phyloP scores from a whole-genome alignment of 2,797 vertebrate species.

The Eospalax fontanierii region DNA sequence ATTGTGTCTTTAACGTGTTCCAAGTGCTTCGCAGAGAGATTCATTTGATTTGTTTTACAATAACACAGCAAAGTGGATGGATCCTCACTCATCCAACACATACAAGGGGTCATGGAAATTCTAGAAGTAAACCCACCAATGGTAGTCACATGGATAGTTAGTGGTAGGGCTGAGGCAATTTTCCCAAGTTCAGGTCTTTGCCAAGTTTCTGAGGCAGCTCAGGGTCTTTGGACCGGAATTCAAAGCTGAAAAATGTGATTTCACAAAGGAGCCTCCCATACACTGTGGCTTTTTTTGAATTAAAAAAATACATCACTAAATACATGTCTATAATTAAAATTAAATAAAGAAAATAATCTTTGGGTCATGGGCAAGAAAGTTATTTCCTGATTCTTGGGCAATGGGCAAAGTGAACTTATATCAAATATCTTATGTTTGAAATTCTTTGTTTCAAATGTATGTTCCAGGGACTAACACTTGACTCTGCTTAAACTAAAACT shows the following conservation, averaged over 20 bases:
- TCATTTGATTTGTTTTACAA: neutral
- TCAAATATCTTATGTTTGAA: neutral
- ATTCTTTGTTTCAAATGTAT: neutral
- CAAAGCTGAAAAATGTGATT: constrained; percentile 17
- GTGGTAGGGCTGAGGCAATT: neutral
- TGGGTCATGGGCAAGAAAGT: neutral
- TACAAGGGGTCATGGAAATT: neutral
- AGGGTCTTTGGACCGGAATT: neutral
- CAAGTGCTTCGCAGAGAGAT: neutral
- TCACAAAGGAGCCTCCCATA: neutral
- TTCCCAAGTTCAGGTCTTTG: neutral
- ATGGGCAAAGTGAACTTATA: neutral
- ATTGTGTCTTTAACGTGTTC: neutral
- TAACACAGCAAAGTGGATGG: neutral
- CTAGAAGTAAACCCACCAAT: neutral
- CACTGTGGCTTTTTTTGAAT: neutral
- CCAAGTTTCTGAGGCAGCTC: neutral
- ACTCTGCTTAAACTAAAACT: neutral
- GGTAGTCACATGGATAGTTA: neutral
- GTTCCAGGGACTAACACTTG: neutral
- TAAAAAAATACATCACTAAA: neutral
- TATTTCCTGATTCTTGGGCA: neutral
- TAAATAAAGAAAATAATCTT: neutral
- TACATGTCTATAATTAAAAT: neutral
- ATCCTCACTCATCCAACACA: neutral